phyloP scores from a whole-genome alignment of 2,888 invertebrate genomes.

The Heliconius cydno region DNA sequence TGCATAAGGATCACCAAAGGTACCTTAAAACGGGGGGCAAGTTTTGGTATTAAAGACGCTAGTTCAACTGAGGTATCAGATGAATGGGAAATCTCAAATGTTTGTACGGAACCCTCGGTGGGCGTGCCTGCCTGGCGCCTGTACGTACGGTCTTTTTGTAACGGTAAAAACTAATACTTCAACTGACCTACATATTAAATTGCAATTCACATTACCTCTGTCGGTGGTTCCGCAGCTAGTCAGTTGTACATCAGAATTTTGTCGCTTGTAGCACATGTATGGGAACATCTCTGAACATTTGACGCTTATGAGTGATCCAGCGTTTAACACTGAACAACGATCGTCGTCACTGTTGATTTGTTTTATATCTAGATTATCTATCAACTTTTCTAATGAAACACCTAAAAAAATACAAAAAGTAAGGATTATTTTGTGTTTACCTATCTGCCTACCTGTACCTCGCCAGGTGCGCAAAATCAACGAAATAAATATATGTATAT shows the following conservation, averaged over 20 bases:
- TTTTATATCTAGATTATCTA: conserved; percentile 31
- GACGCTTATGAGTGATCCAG: conserved; percentile 44
- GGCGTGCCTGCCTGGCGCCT: too few relatives aligned
- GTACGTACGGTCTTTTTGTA: neutral
- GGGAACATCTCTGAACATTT: conserved; percentile 45
- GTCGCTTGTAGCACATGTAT: conserved; percentile 47
- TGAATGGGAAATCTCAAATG: too few relatives aligned
- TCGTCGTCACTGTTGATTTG: conserved; percentile 41
- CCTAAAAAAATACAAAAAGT: neutral
- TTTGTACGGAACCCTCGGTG: too few relatives aligned
- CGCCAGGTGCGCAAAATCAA: neutral
- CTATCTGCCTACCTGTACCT: neutral
- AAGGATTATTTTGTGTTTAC: neutral
- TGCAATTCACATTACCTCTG: conserved; percentile 34
- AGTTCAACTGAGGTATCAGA: too few relatives aligned
- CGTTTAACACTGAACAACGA: conserved; percentile 38
- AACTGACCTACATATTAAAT: neutral
- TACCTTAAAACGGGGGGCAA: too few relatives aligned
- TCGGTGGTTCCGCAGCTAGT: conserved; percentile 48
- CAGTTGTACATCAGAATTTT: conserved; percentile 8
- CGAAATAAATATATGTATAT: too few relatives aligned
- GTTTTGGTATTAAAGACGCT: too few relatives aligned
- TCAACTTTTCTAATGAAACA: neutral
- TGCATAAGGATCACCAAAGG: too few relatives aligned
- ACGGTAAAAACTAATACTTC: neutral